Percentiles rank a stretch among this genome's conserved stretches.
phyloP scores from a whole-genome alignment of 2,113 vertebrate species.

The Picathartes gymnocephalus region DNA sequence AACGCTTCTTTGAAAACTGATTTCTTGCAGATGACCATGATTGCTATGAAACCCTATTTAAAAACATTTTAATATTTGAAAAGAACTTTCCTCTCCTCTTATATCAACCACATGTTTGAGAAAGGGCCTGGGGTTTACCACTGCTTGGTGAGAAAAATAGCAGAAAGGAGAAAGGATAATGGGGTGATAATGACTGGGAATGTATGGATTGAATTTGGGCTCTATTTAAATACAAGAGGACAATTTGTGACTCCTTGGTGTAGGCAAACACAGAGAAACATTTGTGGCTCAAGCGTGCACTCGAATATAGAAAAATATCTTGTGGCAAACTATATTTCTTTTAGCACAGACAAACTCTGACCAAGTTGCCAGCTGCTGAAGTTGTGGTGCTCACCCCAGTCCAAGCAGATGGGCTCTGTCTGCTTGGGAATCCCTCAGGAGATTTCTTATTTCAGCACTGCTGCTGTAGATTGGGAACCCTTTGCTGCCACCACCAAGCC shows the following conservation, averaged over 20 bases:
- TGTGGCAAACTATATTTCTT: neutral
- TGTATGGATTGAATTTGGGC: conserved; percentile 45
- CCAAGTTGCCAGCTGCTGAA: neutral
- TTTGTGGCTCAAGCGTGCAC: neutral
- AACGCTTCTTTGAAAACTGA: conserved; percentile 42
- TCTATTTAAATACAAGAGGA: conserved; percentile 27
- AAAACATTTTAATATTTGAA: conserved; percentile 37
- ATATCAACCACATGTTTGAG: conserved; percentile 57
- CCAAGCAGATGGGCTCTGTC: neutral
- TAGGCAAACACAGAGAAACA: neutral
- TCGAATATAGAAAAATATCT: neutral
- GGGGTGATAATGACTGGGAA: conserved; percentile 54
- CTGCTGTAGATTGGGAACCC: neutral
- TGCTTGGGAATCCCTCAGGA: neutral
- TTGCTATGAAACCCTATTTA: conserved; percentile 30
- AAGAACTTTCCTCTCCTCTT: conserved; percentile 40
- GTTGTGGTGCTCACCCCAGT: neutral
- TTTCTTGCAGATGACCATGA: conserved; percentile 50
- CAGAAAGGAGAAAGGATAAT: conserved; percentile 32
- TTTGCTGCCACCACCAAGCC: neutral
- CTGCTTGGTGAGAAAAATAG: conserved; percentile 35
- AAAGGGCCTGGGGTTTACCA: conserved; percentile 45
- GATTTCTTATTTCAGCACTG: neutral
- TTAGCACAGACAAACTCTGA: neutral
- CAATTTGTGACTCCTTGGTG: neutral